Percentiles rank a stretch among this genome's conserved stretches.
These are phyloP conservation scores for Oikopleura dioica DNA, from an alignment of 23 tunicate species.

Conservation along the genomic window DNA sequence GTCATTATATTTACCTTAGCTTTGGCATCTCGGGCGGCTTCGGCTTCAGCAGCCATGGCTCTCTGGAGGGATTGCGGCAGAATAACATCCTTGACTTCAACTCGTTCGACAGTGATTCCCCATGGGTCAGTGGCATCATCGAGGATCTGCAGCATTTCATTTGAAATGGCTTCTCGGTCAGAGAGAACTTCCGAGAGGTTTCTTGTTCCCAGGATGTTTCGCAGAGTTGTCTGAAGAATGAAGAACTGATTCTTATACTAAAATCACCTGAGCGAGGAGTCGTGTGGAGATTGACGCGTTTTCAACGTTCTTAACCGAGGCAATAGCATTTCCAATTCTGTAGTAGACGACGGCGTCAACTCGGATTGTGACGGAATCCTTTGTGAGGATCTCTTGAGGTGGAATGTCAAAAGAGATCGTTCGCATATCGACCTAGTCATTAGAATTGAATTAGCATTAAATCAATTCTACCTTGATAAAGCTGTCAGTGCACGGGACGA, in stretches of 20 bases:
- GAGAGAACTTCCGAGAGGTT: slow-evolving; percentile 45
- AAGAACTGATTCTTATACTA: too few species aligned
- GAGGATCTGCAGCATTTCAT: slow-evolving; percentile 25
- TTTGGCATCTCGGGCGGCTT: slow-evolving; percentile 72
- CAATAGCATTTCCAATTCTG: slow-evolving; percentile 31
- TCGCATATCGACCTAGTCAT: slow-evolving; percentile 40
- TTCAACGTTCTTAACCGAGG: slow-evolving; percentile 38
- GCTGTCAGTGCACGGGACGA: slow-evolving; percentile 74
- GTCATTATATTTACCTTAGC: slow-evolving; percentile 65
- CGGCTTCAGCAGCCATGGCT: slow-evolving; percentile 98
- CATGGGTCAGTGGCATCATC: slow-evolving; percentile 70
- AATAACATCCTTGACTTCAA: slow-evolving; percentile 67
- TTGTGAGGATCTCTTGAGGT: slow-evolving; percentile 70
- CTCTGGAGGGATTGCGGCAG: slow-evolving; percentile 54
- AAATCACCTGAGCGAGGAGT: slow-evolving; percentile 68
- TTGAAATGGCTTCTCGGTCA: slow-evolving; percentile 49
- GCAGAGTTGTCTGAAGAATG: slow-evolving; percentile 64
- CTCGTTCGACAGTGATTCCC: slow-evolving; percentile 79
- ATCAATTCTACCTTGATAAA: too few species aligned
- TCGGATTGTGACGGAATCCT: too few species aligned
- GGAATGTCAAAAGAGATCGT: slow-evolving; percentile 66
- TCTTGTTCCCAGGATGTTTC: slow-evolving; percentile 66
- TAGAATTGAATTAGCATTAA: too few species aligned
- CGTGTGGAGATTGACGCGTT: slow-evolving; percentile 66
- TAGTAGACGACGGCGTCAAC: slow-evolving; percentile 90